Base-by-base conservation (phyloP, 2,113 vertebrate species). In the Pluvianellus socialis region DNA sequence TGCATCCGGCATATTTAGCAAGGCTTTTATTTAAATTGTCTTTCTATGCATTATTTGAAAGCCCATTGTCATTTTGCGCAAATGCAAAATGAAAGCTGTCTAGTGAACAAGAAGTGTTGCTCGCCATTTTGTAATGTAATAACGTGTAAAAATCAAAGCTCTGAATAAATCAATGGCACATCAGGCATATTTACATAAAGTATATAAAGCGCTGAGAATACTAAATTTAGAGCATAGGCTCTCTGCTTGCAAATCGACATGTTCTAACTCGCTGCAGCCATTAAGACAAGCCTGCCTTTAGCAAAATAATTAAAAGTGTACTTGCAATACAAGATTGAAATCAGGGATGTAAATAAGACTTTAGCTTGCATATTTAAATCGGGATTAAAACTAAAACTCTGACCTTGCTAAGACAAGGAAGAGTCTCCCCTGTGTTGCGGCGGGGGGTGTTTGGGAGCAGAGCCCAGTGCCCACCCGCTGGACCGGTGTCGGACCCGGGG, bases 161-260 rank as follows among this genome's bases (percentile, higher is more conserved):
- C 28, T 30, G 93, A 63, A 17, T 88, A 89, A 91, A 94, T 94
- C 93, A 58, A 20, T 84, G 94, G 93, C 95, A 87, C 89, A 81
- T 33, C 61, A 77, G 90, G 95, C 84, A 4, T 81, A 95, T 96
- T 96, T 94, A 74, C 96, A 95, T 89, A 12, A 80, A 91, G 86
- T 86, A 71, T 94, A 86, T 71, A 91, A 92, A 97, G 96, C 18
- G 49, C 72, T 22, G 93, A 89, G 94, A 92, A 68, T 12, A 44
- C 96, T 86, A 89, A 95, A 95, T 95, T 89, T 96, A 63, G 95
- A 95, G 94, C 80, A 20, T 22, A 71, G 84, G 83, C 91, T 77
- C 80, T 67, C 79, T 2, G 38, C 95, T 86, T 42, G 47, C 83
- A 4, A 27, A 74, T 70, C 13, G 4, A 63, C 94, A 4, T 91